phyloP scores from a whole-genome alignment of 1,140 invertebrate genomes.

The Leptinotarsa lineolata region DNA sequence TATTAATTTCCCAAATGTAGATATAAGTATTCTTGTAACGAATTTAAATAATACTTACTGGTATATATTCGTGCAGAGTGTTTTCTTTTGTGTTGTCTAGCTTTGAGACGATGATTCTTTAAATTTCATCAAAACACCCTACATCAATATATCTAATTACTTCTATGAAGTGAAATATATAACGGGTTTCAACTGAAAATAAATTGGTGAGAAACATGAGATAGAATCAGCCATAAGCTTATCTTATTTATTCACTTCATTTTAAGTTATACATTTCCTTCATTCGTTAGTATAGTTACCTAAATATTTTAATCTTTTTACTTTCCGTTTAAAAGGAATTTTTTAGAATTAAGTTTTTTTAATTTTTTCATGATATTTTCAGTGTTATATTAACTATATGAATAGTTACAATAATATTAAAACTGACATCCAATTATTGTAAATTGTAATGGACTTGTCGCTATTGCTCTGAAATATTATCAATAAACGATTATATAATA shows the following conservation, averaged over 20 bases:
- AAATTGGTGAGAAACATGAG: neutral
- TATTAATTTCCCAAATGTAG: constrained; percentile 20
- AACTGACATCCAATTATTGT: constrained; percentile 34
- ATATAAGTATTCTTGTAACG: constrained; percentile 49
- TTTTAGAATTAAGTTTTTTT: neutral
- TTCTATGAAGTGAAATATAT: constrained; percentile 47
- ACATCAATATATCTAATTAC: constrained; percentile 29
- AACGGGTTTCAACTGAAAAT: constrained; percentile 9
- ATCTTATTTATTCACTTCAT: constrained; percentile 4
- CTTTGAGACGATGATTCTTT: neutral
- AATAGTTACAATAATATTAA: constrained; percentile 23
- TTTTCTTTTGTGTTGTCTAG: neutral
- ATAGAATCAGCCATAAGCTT: neutral
- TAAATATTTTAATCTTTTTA: neutral
- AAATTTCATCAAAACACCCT: constrained; percentile 13
- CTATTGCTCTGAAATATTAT: constrained; percentile 46
- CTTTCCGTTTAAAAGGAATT: neutral
- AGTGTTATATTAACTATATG: constrained; percentile 13
- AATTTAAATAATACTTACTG: constrained; percentile 46
- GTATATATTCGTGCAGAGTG: constrained; percentile 16
- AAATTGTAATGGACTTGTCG: constrained; percentile 44
- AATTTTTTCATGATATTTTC: constrained; percentile 9
- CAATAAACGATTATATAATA: constrained; percentile 42
- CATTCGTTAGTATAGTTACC: neutral
- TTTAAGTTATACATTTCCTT: constrained; percentile 10